These are phyloP conservation scores for Anarsia innoxiella DNA, from an alignment of 2,888 invertebrate species.

Conservation along the genomic window DNA sequence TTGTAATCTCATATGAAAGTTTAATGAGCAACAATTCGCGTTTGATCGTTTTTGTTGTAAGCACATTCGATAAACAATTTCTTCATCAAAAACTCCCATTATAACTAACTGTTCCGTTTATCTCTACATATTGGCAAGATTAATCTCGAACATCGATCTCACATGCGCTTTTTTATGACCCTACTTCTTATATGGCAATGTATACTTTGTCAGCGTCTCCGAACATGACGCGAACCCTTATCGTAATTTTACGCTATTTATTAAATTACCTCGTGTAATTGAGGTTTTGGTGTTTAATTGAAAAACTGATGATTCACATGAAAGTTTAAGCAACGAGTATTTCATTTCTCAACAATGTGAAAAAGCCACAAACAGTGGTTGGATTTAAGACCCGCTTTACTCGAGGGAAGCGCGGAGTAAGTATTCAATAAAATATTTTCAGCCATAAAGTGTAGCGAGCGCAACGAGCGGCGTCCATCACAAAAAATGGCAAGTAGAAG, in stretches of 20 bases:
- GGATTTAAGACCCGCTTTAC: constrained; percentile 37
- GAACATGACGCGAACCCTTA: constrained; percentile 7
- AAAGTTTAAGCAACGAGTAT: no score
- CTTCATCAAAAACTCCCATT: no score
- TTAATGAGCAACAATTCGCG: no score
- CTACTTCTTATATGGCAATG: constrained; percentile 40
- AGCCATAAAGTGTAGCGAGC: constrained; percentile 48
- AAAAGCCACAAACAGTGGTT: constrained; percentile 40
- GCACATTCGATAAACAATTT: no score
- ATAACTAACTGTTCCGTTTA: constrained; percentile 37
- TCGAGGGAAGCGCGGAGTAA: constrained; percentile 42
- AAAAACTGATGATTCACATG: no score
- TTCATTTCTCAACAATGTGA: constrained; percentile 44
- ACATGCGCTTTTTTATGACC: constrained; percentile 18
- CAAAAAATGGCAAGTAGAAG: constrained; percentile 68
- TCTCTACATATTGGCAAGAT: constrained; percentile 41
- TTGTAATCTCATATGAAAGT: no score
- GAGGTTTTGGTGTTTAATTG: constrained; percentile 19
- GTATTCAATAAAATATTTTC: constrained; percentile 67
- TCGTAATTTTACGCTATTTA: constrained; percentile 1
- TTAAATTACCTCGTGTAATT: constrained; percentile 7
- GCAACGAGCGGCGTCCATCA: constrained; percentile 53
- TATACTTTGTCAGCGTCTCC: constrained; percentile 41
- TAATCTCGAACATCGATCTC: constrained; percentile 28
- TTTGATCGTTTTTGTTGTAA: no score